Conservation (phyloP, 2,797 vertebrate genomes). For the Paguma larvata region DNA sequence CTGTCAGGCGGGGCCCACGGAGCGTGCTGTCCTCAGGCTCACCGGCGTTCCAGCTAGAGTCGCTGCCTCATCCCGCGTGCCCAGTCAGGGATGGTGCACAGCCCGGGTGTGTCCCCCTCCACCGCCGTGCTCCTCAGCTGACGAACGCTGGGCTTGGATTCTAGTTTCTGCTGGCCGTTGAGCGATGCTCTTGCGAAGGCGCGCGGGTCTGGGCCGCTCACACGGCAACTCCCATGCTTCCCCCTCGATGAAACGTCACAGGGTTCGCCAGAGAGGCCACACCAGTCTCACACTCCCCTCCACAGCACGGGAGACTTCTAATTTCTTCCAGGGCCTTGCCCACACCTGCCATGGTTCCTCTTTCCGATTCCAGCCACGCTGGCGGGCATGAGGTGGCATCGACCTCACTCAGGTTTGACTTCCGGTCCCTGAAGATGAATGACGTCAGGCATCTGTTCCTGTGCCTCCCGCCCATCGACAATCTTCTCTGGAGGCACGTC, state of each 20-base stretch:
- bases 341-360: rapidly evolving
- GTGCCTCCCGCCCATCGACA: background rate
- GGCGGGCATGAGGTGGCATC: background rate
- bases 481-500: background rate
- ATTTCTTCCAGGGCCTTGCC: background rate
- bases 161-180: rapidly evolving
- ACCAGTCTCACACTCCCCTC: background rate
- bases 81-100: rapidly evolving
- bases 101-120: rapidly evolving
- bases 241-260: rapidly evolving
- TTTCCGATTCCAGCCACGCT: rapidly evolving
- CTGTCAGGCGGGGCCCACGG: rapidly evolving
- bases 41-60: rapidly evolving
- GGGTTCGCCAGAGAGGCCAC: background rate
- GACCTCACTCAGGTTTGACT: rapidly evolving
- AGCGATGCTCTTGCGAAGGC: rapidly evolving
- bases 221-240: no score
- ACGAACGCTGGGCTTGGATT: rapidly evolving
- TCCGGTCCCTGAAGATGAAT: background rate
- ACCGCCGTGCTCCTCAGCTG: no score
- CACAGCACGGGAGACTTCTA: rapidly evolving
- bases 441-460: background rate
- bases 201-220: no score
- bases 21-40: background rate
- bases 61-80: rapidly evolving